phyloP scores from a whole-genome alignment of 2,113 vertebrate species.

The Calonectris borealis region DNA sequence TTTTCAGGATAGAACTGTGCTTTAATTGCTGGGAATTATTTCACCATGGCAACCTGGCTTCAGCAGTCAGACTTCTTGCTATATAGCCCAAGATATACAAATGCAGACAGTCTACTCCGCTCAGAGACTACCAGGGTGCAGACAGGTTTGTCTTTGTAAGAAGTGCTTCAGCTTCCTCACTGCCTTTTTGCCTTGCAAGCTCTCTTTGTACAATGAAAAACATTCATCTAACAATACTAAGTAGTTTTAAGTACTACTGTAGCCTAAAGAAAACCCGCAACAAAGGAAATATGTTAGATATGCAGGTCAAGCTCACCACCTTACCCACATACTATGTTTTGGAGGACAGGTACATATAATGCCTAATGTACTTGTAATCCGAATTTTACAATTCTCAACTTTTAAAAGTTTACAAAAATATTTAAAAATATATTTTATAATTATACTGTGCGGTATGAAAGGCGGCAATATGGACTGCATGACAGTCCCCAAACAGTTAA shows the following conservation, averaged over 20 bases:
- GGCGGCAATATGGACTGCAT: not conserved
- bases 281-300: not conserved
- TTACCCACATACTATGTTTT: not conserved
- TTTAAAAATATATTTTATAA: not conserved
- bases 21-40: constrained; percentile 47
- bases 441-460: not conserved
- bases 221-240: not conserved
- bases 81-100: not conserved
- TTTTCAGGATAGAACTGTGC: constrained; percentile 35
- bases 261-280: not conserved
- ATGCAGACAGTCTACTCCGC: not conserved
- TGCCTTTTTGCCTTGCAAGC: not conserved
- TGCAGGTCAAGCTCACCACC: not conserved
- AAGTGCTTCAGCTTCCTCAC: not conserved
- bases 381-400: not conserved
- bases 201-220: not conserved
- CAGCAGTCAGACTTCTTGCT: not conserved
- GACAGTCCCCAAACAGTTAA: not conserved
- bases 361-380: not conserved
- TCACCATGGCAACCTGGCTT: constrained; percentile 53
- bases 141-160: not conserved
- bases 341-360: not conserved
- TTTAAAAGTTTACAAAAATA: not conserved
- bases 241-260: not conserved
- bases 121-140: not conserved